Evolutionary conservation across 2,888 invertebrate species (phyloP), one percentile per base, ranked within the genome.

Genomic region (Ochropleura leucogaster): DNA sequence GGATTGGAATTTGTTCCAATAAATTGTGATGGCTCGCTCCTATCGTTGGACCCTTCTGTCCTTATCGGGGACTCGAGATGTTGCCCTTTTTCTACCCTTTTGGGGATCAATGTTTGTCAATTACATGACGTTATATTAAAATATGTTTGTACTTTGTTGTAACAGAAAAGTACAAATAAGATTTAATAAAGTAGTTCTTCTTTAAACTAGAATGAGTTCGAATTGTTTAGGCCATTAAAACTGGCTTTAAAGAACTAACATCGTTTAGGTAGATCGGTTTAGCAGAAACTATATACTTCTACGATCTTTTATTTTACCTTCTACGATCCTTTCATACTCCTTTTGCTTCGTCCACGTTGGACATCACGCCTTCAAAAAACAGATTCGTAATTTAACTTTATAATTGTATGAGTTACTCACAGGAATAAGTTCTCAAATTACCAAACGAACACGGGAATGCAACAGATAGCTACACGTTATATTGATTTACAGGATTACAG

Each of bases 1-100:
- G 62, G 72, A 84, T 84, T 63, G 81, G 81, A 81, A 84, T 81
- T 84, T 84, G 80, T 72, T 84, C 84, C 74, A 74, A 81, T 81
- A 81, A 81, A 74, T 84, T 70, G 81, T 42, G 69, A 81, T 73
- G 60, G 62, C 72, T 79, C 57, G 63, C 60, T 40, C 55, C 74
- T 70, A 62, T 68, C 65, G 66, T 46, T 20, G 74, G 62, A 70
- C 84, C 80, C 84, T 80, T 59, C 74, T 60, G 64, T 30, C 81
- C 73, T 59, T 80, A 72, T 72, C 80, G 62, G 16, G 53, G 59
- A 55, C 80, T 57, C 60, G 40, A 62, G 53, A 65, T 70, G 69
- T 70, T 73, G 62, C 51, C 80, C 67, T 74, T 74, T 83, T 73
- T 74, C 47, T 65, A 80, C 68, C 81, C 84, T 73, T 82, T 81